Conservation (phyloP, 2,888 invertebrate species). For the Philonicus albiceps region DNA sequence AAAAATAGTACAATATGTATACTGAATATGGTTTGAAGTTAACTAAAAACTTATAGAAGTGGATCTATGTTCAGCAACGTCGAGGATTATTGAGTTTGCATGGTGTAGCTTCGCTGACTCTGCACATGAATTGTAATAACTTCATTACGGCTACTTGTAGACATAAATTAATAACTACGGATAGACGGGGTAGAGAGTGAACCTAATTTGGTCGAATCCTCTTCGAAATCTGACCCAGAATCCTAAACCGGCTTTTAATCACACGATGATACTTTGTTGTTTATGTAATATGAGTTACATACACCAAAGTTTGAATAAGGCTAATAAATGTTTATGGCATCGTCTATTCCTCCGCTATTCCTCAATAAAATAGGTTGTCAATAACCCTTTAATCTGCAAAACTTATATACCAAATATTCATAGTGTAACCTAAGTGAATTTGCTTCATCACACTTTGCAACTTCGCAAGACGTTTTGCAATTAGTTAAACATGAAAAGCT, state of each 20-base stretch:
- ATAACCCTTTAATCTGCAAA: too few relatives aligned
- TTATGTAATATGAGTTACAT: too few relatives aligned
- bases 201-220: not conserved
- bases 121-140: not conserved
- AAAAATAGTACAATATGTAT: not conserved
- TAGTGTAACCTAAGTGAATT: too few relatives aligned
- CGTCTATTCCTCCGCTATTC: too few relatives aligned
- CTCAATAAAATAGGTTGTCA: too few relatives aligned
- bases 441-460: too few relatives aligned
- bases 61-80: not conserved
- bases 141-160: not conserved
- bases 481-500: too few relatives aligned
- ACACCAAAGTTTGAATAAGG: too few relatives aligned
- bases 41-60: not conserved
- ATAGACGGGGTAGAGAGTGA: not conserved
- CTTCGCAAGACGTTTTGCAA: too few relatives aligned
- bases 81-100: not conserved
- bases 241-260: not conserved
- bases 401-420: too few relatives aligned
- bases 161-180: not conserved
- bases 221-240: not conserved
- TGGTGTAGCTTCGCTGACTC: not conserved
- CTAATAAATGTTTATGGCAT: too few relatives aligned
- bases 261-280: too few relatives aligned
- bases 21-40: not conserved